Percentiles rank a stretch among this genome's conserved stretches.
Evolutionary conservation across 2,797 vertebrate genomes (phyloP).

Genomic region (Aulostomus chinensis): DNA sequence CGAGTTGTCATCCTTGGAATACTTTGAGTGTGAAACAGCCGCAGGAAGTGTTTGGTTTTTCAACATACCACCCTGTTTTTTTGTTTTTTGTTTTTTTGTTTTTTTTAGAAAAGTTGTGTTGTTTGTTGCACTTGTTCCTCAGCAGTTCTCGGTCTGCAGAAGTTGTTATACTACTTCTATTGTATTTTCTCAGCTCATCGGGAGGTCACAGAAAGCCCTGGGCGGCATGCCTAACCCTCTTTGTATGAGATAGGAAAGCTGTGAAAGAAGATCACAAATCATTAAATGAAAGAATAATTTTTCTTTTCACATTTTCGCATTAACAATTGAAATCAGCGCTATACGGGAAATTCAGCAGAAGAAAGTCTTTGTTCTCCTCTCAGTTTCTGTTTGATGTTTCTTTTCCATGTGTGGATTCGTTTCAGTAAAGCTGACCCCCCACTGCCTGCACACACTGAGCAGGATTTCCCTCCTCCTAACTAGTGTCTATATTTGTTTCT

Average conservation of each 20-base stretch:
- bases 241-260: constrained; percentile 30
- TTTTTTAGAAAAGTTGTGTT: constrained; percentile 5
- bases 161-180: constrained; percentile 10
- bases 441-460: constrained; percentile 35
- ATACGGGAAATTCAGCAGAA: constrained; percentile 25
- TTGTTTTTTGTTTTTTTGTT: constrained; percentile 1
- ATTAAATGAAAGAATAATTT: constrained; percentile 38
- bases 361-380: constrained; percentile 46
- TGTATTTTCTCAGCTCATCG: constrained; percentile 26
- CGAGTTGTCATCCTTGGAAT: not conserved
- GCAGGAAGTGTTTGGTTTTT: not conserved
- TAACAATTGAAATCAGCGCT: constrained; percentile 48
- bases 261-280: constrained; percentile 21
- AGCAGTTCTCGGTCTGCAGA: constrained; percentile 3
- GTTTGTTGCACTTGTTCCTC: constrained; percentile 3
- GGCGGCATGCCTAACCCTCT: constrained; percentile 31
- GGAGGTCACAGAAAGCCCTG: constrained; percentile 43
- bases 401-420: constrained; percentile 40
- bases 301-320: constrained; percentile 25
- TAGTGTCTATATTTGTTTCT: constrained; percentile 39
- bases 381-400: constrained; percentile 45
- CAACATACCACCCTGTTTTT: too few relatives aligned
- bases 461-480: constrained; percentile 21
- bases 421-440: constrained; percentile 37
- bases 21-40: constrained; percentile 1